Evolutionary conservation across 2,113 vertebrate species (phyloP), one percentile per base, ranked within the genome.

Genomic region (Aix galericulata): DNA sequence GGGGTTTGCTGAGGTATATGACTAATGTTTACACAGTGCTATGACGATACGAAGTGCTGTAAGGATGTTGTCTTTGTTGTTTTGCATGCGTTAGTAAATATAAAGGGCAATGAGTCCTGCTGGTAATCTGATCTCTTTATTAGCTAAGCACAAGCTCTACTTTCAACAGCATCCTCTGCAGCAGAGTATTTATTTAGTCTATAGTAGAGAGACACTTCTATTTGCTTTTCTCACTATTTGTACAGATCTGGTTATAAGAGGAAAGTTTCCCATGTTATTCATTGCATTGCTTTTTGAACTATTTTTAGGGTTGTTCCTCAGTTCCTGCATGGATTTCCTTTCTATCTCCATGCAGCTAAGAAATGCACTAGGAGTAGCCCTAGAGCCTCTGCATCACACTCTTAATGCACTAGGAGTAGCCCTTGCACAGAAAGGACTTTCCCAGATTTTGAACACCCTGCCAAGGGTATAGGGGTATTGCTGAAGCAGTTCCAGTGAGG

Each of bases 381-480:
- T 42, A 42, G 42, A 42, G 42, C 17, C 13, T 56, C 60, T 72
- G 34, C 11, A 44, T 11, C 0, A 0, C 31, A 78, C 8, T 11
- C 34, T 71, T n/a, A 80, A 74, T 8, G 3, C 34, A 4, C 6
- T 6, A 77, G 52, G 52, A 42, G 14, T 20, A 52, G 11, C 15
- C 18, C 17, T 78, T 52, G 32, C 18, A n/a, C 4, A 13, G 34
- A 22, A 71, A 52, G 42, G n/a, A 71, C 2, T 38, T 78, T 6
- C 38, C 11, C 29, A 32, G 31, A 44, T 58, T 52, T 56, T 71
- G 36, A 73, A 32, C 22, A 10, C 13, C 25, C 22, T 87, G 46
- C n/a, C 22, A 8, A 27, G 25, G 9, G 31, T 8, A 9, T 7
- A 53, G 23, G 67, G 6, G 1, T n/a, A 6, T 64, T 0, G 0